Evolutionary conservation across 1,140 invertebrate species (phyloP), one percentile per base, ranked within the genome.

Genomic region (Lepidurus packardi): DNA sequence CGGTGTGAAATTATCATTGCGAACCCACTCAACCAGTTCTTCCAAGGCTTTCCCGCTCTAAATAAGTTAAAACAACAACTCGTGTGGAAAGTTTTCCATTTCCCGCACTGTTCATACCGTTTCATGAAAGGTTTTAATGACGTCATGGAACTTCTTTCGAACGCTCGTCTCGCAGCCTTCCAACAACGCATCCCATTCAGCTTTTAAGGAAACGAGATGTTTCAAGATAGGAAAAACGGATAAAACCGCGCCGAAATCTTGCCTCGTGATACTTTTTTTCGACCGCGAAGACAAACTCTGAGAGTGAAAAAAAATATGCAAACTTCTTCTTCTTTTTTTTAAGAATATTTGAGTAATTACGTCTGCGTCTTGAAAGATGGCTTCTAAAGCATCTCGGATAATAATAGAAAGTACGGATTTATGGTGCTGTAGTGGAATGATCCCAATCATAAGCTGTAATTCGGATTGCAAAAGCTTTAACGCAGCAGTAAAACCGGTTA

Each of bases 11-110:
- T 90, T 90, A 84, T 98, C 95, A 79, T 90, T 91, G 82, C 94
- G 89, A 74, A 98, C 91, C 81, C 91, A 94, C 82, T 97, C 95
- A 75, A 95, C 90, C 84, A 98, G 98, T 82, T 97, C 94, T 85
- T 98, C 96, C 80, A 98, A 86, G 25, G 93, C 92, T 86, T 94
- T 94, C 43, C 91, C 74, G 77, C 78, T 79, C 79, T 78, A 80
- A 73, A 76, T n/a, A 78, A 76, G 21, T 24, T 24, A 43, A 75
- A 43, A 42, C 16, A 75, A 11, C 24, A 16, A 75, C n/a, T 44
- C n/a, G 1, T 21, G 9, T 21, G 10, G 8, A 21, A 21, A 42
- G 41, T 43, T 44, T 42, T 75, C 6, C 4, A 16, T 24, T 75
- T 75, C n/a, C 41, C 8, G 43, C 1, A 8, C 47, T 3, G 13